Conservation (phyloP, 1,140 invertebrate genomes). For the Drosophila pruinosa region DNA sequence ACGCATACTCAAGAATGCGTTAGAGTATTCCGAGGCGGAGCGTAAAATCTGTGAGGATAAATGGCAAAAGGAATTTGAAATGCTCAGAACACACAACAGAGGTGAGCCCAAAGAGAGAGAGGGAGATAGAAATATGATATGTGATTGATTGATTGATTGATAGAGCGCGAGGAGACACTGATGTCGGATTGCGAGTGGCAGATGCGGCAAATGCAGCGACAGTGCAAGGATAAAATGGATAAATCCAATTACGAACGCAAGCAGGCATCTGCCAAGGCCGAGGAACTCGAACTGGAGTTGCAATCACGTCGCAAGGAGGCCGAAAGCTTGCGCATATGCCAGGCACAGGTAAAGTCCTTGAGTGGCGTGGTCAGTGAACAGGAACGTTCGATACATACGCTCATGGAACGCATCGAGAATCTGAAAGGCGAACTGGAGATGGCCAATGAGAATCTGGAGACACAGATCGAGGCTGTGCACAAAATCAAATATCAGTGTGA, state of each 20-base stretch:
- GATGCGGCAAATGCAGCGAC: constrained; percentile 86
- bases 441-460: constrained; percentile 84
- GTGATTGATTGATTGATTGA: constrained; percentile 41
- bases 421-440: constrained; percentile 82
- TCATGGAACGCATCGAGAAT: constrained; percentile 85
- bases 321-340: constrained; percentile 84
- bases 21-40: constrained; percentile 85
- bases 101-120: constrained; percentile 24
- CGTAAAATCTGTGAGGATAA: constrained; percentile 85
- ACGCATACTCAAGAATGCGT: constrained; percentile 84
- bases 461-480: constrained; percentile 84
- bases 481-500: constrained; percentile 82
- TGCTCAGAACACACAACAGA: constrained; percentile 84
- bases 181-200: constrained; percentile 89
- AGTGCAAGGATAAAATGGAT: constrained; percentile 86
- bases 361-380: constrained; percentile 85
- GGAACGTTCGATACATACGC: constrained; percentile 84
- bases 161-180: constrained; percentile 85
- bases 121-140: background rate
- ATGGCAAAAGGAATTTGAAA: constrained; percentile 87
- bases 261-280: constrained; percentile 83
- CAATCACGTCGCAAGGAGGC: constrained; percentile 83
- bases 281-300: constrained; percentile 83
- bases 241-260: constrained; percentile 84
- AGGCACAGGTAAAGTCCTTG: constrained; percentile 85